Base-by-base conservation (phyloP, 1,140 invertebrate genomes). In the Drosophila ananassae region DNA sequence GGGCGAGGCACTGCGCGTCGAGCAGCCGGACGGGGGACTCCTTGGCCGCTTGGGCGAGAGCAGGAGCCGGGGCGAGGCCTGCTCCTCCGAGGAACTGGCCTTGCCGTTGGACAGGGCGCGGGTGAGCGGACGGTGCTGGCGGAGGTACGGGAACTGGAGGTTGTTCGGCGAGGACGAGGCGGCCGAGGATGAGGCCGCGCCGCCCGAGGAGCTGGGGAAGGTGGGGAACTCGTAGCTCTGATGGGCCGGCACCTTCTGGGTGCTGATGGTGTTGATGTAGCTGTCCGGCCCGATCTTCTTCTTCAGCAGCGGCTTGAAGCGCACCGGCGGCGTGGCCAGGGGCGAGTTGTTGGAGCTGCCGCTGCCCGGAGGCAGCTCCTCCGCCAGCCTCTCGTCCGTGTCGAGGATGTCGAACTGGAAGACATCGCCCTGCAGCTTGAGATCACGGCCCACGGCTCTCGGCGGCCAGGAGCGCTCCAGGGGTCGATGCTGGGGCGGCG, bases 391-490 rank as follows among this genome's bases (percentile, higher is more conserved):
- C 52, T 95, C 95, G 73, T 96, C 95, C 10, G 94, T 95, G 78
- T 96, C 95, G 8, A 96, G 94, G 44, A 96, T 95, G 83, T 96
- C 95, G 84, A 96, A 95, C 75, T 93, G 93, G 80, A 96, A 96
- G 68, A 94, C 94, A 84, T 95, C 95, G 83, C 95, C 95, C 12
- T 93, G 93, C 53, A 94, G 92, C 59, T 92, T 91, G 0, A 77
- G 51, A 52, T 82, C 84, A 13, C 85, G 63, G 1, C 85, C 84
- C 7, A 79, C 17, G 2, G 79, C 90, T 12, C 90, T 90, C n/a
- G 94, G 92, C 30, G 94, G 94, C 84, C 94, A 94, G 3, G 92
- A 93, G 59, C 94, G 91, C 66, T 95, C 94, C 52, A 95, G 81
- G 1, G 94, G 94, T 37, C 93, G 93, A 85, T 95, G 94, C 17